These are phyloP conservation scores for Pseudomyrmex cubaensis DNA, from an alignment of 1,140 invertebrate species.

Conservation along the genomic window DNA sequence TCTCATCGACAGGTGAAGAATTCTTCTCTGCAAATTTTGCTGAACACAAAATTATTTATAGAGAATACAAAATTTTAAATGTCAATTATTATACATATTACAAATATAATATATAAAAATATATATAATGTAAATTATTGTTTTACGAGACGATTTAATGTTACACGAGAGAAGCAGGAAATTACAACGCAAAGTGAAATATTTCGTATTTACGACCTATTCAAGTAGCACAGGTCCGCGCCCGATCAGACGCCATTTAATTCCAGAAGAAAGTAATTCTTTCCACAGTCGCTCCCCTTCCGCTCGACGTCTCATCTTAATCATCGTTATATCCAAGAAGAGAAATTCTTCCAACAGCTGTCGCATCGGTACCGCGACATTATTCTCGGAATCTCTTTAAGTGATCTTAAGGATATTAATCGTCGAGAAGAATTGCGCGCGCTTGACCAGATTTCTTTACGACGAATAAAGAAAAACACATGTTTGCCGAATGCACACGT, in stretches of 20 bases:
- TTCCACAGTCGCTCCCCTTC: slow-evolving; percentile 32
- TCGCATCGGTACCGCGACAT: slow-evolving; percentile 55
- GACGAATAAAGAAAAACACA: slow-evolving; percentile 18
- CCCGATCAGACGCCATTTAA: slow-evolving; percentile 35
- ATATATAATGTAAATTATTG: background rate
- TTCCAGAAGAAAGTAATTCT: slow-evolving; percentile 36
- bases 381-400: slow-evolving; percentile 43
- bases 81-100: background rate
- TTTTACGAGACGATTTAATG: background rate
- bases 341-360: slow-evolving; percentile 56
- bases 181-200: slow-evolving; percentile 26
- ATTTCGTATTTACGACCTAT: slow-evolving; percentile 29
- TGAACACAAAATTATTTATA: too few relatives aligned
- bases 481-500: background rate
- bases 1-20: too few relatives aligned
- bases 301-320: slow-evolving; percentile 30
- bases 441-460: slow-evolving; percentile 32
- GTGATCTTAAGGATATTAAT: slow-evolving; percentile 47
- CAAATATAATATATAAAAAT: background rate
- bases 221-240: slow-evolving; percentile 5
- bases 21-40: too few relatives aligned
- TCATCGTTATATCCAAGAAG: slow-evolving; percentile 39
- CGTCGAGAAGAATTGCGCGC: slow-evolving; percentile 22
- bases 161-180: background rate
- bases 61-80: too few relatives aligned